phyloP scores from a whole-genome alignment of 2,797 vertebrate genomes.

The Hyperoplus immaculatus region DNA sequence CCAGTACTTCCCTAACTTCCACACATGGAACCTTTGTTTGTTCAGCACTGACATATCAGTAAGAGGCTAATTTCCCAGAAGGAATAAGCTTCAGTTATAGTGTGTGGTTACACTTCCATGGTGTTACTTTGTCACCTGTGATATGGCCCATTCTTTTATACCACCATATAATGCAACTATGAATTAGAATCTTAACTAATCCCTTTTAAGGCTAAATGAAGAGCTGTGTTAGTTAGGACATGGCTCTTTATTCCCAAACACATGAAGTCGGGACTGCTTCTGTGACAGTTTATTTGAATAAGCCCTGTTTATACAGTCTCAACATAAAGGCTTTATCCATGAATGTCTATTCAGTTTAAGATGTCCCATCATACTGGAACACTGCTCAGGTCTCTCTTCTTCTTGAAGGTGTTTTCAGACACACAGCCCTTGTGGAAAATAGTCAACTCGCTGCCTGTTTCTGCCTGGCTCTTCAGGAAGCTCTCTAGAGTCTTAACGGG shows the following conservation, averaged over 20 bases:
- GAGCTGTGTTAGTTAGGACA: not conserved
- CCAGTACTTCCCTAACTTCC: not conserved
- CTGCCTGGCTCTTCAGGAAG: conserved; percentile 74
- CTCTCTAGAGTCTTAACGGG: conserved; percentile 80
- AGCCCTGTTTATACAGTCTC: not conserved
- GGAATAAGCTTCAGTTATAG: not conserved
- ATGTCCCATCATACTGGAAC: conserved; percentile 19
- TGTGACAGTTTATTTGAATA: not conserved
- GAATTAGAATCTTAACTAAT: not conserved
- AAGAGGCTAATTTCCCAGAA: not conserved
- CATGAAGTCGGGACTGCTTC: not conserved
- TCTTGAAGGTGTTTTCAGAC: conserved; percentile 66
- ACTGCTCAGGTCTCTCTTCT: conserved; percentile 50
- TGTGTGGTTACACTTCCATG: not conserved
- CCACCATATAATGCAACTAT: not conserved
- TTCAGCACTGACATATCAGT: not conserved
- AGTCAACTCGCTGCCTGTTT: conserved; percentile 57
- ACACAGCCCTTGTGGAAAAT: conserved; percentile 81
- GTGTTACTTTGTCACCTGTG: not conserved
- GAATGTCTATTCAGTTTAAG: not conserved
- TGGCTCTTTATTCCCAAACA: not conserved
- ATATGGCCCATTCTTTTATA: not conserved
- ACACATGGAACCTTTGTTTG: not conserved
- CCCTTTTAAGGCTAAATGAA: not conserved
- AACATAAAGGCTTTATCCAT: not conserved